Percentiles rank a stretch among this genome's conserved stretches.
Evolutionary conservation across 30 jellyfish, hydroid and myxozoan genomes (phyloP).

Genomic region (Nemopilema nomurai): DNA sequence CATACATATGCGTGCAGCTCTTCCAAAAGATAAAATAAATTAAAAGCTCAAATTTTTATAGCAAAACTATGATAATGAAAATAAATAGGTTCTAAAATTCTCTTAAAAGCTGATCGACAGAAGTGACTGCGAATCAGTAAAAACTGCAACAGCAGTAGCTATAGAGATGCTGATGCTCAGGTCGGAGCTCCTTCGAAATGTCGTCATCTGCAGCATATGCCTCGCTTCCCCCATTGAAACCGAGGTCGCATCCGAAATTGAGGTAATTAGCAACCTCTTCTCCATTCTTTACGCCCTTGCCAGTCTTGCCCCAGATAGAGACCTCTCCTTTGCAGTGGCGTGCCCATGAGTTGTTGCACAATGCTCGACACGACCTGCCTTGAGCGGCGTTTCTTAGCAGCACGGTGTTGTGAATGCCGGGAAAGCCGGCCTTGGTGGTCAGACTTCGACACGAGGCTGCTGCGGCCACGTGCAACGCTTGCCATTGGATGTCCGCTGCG

Average conservation of each 20-base stretch:
- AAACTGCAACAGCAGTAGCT: constrained; percentile 87
- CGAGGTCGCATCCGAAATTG: constrained; percentile 78
- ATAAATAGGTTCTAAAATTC: too few species aligned
- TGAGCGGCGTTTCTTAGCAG: constrained; percentile 61
- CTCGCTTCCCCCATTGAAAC: constrained; percentile 76
- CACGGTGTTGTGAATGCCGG: constrained; percentile 80
- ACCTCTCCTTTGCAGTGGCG: constrained; percentile 74
- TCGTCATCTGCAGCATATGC: constrained; percentile 50
- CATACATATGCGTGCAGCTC: too few species aligned
- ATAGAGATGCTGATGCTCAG: constrained; percentile 65
- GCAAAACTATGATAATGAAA: too few species aligned
- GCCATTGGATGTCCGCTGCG: constrained; percentile 82
- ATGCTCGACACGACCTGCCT: constrained; percentile 64
- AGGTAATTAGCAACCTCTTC: constrained; percentile 76
- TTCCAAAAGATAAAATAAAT: too few species aligned
- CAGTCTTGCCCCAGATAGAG: constrained; percentile 79
- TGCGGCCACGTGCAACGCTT: constrained; percentile 77
- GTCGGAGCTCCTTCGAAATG: constrained; percentile 31
- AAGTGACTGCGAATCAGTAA: too few species aligned
- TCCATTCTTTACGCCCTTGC: constrained; percentile 77
- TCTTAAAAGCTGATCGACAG: background rate
- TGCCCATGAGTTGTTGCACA: constrained; percentile 78
- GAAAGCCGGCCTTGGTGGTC: constrained; percentile 38
- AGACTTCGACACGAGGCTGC: constrained; percentile 82
- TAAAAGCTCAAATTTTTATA: too few species aligned